Evolutionary conservation across 2,888 invertebrate species (phyloP), one percentile per base, ranked within the genome.

Genomic region (Polia nebulosa): DNA sequence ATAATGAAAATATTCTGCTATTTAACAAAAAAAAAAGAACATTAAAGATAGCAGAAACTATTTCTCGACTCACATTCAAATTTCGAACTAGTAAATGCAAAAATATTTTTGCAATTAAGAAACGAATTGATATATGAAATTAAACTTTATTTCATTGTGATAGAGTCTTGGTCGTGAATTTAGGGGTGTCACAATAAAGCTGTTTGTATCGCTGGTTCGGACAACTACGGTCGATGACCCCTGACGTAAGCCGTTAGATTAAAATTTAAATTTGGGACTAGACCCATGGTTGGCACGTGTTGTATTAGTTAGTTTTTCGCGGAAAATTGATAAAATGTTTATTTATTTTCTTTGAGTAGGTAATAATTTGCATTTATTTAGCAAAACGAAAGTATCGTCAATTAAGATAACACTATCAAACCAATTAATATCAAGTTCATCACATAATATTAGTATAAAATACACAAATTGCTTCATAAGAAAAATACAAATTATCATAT

Each of bases 201-300:
- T 83, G 90, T 85, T 83, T 70, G 87, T 85, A 81, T 86, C 83
- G 86, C 85, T 87, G 85, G 90, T 90, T 91, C 93, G 93, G 92
- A 89, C 93, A 91, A 87, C 85, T 74, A 85, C 88, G 94, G 92
- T 87, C 90, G 84, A 92, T 92, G 89, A 93, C 87, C 93, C 89
- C 84, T 92, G 91, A 90, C 90, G 88, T 86, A 86, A 87, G 89
- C 91, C 90, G 91, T 92, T 93, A 92, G 91, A 93, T 92, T 91
- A 92, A 93, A 93, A 93, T 93, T 94, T 91, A 92, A 93, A 93
- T 93, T 94, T 90, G 88, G 91, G 87, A 92, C 85, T 87, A 86
- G 87, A 75, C 22, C 62, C 41, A 75, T 60, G 76, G 64, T 41
- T 74, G 79, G 36, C 52, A 32, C 22, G 45, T 45, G 34, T 60